Base-by-base conservation (phyloP, 2,113 vertebrate species). In the Athene noctua region DNA sequence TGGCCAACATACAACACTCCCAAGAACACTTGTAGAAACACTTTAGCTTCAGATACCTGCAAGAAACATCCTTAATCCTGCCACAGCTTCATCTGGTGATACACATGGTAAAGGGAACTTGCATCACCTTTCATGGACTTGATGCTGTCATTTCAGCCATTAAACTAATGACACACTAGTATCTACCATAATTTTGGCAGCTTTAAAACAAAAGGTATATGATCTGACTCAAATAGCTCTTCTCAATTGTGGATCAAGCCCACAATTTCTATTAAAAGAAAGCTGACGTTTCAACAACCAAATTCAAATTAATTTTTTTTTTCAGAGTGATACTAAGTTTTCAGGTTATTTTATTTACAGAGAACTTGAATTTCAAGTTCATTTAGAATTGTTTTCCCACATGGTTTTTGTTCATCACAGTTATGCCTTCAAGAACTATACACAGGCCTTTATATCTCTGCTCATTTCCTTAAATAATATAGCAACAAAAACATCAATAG, bases 91-190 rank as follows among this genome's bases (percentile, higher is more conserved):
- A 46, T 3, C 1, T 80, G 34, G 15, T 25, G 8, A 66, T 25
- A 21, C 3, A 13, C 2, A 5, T 3, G 5, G 36, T 23, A 86
- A 78, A 66, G 6, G 8, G 10, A 87, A 32, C 17, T 61, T 36
- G 2, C 7, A 7, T 32, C 34, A 34, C 8, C 7, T 73, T 83
- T 86, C 51, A 58, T 0, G 0, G 34, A 18, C 18, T 44, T 40
- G 12, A 70, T 36, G 14, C 9, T 73, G 30, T 4, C 1, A 7
- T 78, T 89, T 86, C 36, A 84, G 42, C 25, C 21, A 54, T 57
- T 58, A 57, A 95, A 83, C 16, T 29, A 40, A 44, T 49, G 11
- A 49, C 17, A 32, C 19, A 32, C 11, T 40, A 49, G 9, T 23
- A 78, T 17, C 25, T 74, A 36, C 32, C 27, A 34, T 42, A 51